phyloP scores from a whole-genome alignment of 2,113 vertebrate species.

The Entelurus aequoreus region DNA sequence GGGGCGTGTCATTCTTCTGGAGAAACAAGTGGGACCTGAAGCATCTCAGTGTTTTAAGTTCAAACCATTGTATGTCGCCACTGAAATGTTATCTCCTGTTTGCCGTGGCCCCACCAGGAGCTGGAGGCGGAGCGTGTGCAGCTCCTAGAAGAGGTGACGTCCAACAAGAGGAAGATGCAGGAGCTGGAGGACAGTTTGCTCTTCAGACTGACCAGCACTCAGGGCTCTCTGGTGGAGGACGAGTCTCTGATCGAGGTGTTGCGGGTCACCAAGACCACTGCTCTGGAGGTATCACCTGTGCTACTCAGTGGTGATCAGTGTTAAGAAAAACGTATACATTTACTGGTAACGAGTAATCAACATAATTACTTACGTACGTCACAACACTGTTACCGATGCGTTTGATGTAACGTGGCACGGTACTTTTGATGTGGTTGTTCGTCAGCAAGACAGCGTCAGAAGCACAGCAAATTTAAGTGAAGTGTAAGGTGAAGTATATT shows the following conservation, averaged over 20 bases:
- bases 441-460: too few relatives aligned
- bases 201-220: conserved; percentile 83
- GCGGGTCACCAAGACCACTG: conserved; percentile 83
- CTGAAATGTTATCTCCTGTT: too few relatives aligned
- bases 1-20: conserved; percentile 92
- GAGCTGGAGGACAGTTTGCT: conserved; percentile 93
- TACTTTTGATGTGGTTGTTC: too few relatives aligned
- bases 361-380: too few relatives aligned
- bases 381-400: too few relatives aligned
- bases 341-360: too few relatives aligned
- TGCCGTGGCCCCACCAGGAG: conserved; percentile 68
- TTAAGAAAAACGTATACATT: too few relatives aligned
- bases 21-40: conserved; percentile 80
- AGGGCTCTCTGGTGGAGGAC: conserved; percentile 87
- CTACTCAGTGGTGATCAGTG: too few relatives aligned
- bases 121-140: conserved; percentile 89
- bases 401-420: too few relatives aligned
- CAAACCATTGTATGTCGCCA: not conserved
- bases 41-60: not conserved
- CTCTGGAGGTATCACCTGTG: conserved; percentile 75
- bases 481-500: too few relatives aligned
- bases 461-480: too few relatives aligned
- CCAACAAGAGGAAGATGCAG: conserved; percentile 91
- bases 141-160: conserved; percentile 84
- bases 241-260: conserved; percentile 84